phyloP scores from a whole-genome alignment of 2,888 invertebrate genomes.

The Tuberolachnus salignus region DNA sequence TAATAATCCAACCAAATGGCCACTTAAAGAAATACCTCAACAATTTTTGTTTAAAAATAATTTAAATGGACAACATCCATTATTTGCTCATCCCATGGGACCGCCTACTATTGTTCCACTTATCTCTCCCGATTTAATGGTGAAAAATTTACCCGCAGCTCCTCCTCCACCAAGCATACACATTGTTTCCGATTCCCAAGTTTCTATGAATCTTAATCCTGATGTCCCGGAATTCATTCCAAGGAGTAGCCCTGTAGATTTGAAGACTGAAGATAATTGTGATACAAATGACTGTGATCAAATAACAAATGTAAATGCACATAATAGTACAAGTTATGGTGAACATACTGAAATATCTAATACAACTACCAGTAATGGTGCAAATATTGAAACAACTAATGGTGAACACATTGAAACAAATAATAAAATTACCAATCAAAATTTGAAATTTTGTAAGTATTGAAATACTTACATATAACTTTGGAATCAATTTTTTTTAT shows the following conservation, averaged over 20 bases:
- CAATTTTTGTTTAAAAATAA: slow-evolving; percentile 54
- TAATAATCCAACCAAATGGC: slow-evolving; percentile 86
- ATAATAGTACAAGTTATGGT: not conserved
- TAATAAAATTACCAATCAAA: not conserved
- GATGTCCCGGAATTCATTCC: slow-evolving; percentile 88
- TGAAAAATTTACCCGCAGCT: slow-evolving; percentile 57
- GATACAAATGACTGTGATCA: slow-evolving; percentile 56
- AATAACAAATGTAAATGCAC: slow-evolving; percentile 25
- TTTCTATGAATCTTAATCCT: slow-evolving; percentile 72
- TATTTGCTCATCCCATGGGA: slow-evolving; percentile 60
- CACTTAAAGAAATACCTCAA: slow-evolving; percentile 69
- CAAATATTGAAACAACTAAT: slow-evolving; percentile 5
- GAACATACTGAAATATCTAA: slow-evolving; percentile 18
- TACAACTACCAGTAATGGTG: slow-evolving; percentile 10
- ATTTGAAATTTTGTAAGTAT: slow-evolving; percentile 25
- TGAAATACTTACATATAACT: not conserved
- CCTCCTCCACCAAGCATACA: slow-evolving; percentile 57
- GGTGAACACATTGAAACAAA: not conserved
- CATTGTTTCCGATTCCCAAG: slow-evolving; percentile 37
- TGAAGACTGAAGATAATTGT: slow-evolving; percentile 53
- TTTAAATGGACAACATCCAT: slow-evolving; percentile 57
- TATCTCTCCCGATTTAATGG: slow-evolving; percentile 56
- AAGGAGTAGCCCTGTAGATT: slow-evolving; percentile 58
- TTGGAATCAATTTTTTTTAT: not conserved
- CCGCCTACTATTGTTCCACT: slow-evolving; percentile 58